Evolutionary conservation across 2,113 vertebrate species (phyloP), one percentile per base, ranked within the genome.

Genomic region (Triplophysa siluroides): DNA sequence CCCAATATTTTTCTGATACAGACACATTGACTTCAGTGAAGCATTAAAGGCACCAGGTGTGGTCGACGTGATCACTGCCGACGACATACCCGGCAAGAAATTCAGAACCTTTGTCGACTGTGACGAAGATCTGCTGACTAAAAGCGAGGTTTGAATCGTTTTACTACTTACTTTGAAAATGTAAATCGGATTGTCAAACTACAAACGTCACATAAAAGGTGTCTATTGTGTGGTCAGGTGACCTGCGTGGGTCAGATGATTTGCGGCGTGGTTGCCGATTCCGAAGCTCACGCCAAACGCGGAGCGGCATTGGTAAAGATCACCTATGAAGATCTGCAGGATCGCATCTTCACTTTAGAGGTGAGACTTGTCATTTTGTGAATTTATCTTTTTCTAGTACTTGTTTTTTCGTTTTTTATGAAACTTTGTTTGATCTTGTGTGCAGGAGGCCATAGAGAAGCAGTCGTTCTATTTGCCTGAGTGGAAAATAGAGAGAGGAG

Each of bases 81-180:
- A 84, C 73, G 92, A 94, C 61, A 89, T 94, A 78, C 93, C 93
- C 0, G 92, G 92, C 47, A 86, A 84, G 77, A 93, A 89, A 58
- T 75, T 86, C 45, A 78, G 78, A 0, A 2, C 19, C 0, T 38
- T 83, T 13, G 14, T 1, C 0, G 88, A 84, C 2, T 77, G 88
- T 2, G 12, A 88, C 0, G 92, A 93, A 75, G 90, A 91, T 21
- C 54, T 94, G 38, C 81, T 94, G 0, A 88, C 90, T 26, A 47
- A 87, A 68, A 56, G 69, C 1, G 70, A 93, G 90, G 93, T 93
- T 68, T 10, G 14, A 16, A 12, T 45, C 43, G 2, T 16, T 16
- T 18, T 16, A 6, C 16, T 6, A 6, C n/a, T 10, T 10, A 19
- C 2, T 45, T 64, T 54, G 19, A 8, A 29, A n/a, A 29, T 29